phyloP scores from a whole-genome alignment of 2,113 vertebrate genomes.

The Cheilinus undulatus region DNA sequence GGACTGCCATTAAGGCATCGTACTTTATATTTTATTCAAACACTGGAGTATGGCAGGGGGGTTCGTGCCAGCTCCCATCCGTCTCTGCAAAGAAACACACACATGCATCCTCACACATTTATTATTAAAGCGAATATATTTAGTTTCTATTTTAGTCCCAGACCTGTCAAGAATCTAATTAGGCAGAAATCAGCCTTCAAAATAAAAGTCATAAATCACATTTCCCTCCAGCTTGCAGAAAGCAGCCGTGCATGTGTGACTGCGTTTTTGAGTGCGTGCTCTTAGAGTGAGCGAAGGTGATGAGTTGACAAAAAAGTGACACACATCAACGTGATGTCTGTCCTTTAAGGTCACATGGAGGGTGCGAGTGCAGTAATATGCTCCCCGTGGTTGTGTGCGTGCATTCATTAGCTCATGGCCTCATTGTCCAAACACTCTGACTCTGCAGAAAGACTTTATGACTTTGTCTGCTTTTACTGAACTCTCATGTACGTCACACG shows the following conservation, averaged over 20 bases:
- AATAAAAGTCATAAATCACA: not conserved
- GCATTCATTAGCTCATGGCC: slow-evolving; percentile 58
- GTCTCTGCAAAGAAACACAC: slow-evolving; percentile 30
- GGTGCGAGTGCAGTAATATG: slow-evolving; percentile 49
- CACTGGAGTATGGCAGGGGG: slow-evolving; percentile 29
- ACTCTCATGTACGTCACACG: slow-evolving; percentile 38
- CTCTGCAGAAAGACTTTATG: slow-evolving; percentile 58
- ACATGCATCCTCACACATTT: not conserved
- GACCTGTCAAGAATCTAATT: not conserved
- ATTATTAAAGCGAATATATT: not conserved
- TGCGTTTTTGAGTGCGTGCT: slow-evolving; percentile 15
- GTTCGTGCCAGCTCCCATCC: slow-evolving; percentile 49
- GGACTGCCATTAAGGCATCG: slow-evolving; percentile 60
- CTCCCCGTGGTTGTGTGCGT: not conserved
- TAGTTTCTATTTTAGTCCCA: slow-evolving; percentile 1
- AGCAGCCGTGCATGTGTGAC: not conserved
- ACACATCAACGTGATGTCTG: slow-evolving; percentile 52
- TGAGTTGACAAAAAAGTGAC: slow-evolving; percentile 63
- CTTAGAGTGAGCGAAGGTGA: slow-evolving; percentile 44
- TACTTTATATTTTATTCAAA: slow-evolving; percentile 73
- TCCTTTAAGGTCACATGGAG: slow-evolving; percentile 51
- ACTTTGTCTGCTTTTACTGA: slow-evolving; percentile 47
- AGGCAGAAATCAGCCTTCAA: not conserved
- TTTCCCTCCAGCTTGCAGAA: slow-evolving; percentile 9
- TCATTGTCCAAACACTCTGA: slow-evolving; percentile 57